Base-by-base conservation (phyloP, 2,888 invertebrate genomes). In the Epiblema foenella region DNA sequence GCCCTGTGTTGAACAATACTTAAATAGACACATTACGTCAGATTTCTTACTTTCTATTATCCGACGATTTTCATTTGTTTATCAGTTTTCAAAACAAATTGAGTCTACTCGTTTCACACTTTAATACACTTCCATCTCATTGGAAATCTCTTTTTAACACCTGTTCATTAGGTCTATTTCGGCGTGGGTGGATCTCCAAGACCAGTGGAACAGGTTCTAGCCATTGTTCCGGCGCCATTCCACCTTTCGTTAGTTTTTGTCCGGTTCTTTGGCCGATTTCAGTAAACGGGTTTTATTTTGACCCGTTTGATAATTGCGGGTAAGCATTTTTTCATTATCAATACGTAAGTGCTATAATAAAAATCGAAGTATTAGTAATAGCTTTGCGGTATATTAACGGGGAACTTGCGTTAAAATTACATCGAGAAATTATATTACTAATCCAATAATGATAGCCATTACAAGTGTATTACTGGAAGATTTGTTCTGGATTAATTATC, bases 171-270 rank as follows among this genome's bases (percentile, higher is more conserved):
- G 39, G 12, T 24, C 37, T 37, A 37, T 39, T 11, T 64, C 12
- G 5, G 15, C 20, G 4, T n/a, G 9, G 5, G 0, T 10, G 11
- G 52, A 11, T 2, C 20, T 24, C 1, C 52, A 18, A 52, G 49
- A 64, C 66, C 70, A 54, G 46, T 60, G 60, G 66, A 70, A 70
- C 70, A 60, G 60, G 70, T 70, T 70, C 56, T 66, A 59, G 52
- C 29, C 17, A 56, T 70, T 70, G 66, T 66, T 51, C 24, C 18
- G 66, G 64, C 60, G 66, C 66, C 70, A 60, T 66, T 70, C 59
- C 54, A 58, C n/a, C 57, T 58, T 66, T 66, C 64, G 51, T 54
- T 52, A 46, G 63, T 69, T 70, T n/a, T 70, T 70, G 49, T 46
- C 37, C 39, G 52, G 64, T 62, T 54, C 46, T 56, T 68, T 49